These are phyloP conservation scores for Phyllotreta striolata DNA, from an alignment of 2,888 invertebrate genomes.

Conservation along the genomic window DNA sequence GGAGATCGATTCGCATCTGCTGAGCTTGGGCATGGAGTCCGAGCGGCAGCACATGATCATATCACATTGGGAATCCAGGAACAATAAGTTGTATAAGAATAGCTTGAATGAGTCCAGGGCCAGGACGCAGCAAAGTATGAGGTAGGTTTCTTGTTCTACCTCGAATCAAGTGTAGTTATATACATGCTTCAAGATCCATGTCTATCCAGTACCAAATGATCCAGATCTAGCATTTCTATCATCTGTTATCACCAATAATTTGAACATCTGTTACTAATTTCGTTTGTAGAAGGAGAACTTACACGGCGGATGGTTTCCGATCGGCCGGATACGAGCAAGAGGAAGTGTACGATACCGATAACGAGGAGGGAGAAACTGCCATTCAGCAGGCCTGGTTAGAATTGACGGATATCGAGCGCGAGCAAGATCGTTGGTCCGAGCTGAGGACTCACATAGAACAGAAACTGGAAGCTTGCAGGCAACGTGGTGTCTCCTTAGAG, in stretches of 20 bases:
- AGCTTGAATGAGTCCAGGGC: slow-evolving; percentile 66
- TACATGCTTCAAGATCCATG: no score
- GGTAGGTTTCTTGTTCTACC: slow-evolving; percentile 56
- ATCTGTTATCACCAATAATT: not conserved
- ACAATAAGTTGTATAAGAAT: slow-evolving; percentile 76
- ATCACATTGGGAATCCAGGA: slow-evolving; percentile 87
- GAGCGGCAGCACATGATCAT: slow-evolving; percentile 89
- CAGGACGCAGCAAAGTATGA: slow-evolving; percentile 69
- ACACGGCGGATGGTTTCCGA: slow-evolving; percentile 55
- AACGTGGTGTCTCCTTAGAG: slow-evolving; percentile 81
- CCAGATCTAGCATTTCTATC: not conserved
- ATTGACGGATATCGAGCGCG: slow-evolving; percentile 82
- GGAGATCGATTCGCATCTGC: slow-evolving; percentile 88
- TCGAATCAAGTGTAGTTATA: no score
- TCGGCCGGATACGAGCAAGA: slow-evolving; percentile 58
- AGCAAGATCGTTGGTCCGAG: slow-evolving; percentile 82
- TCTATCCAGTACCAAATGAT: no score
- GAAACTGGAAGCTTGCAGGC: slow-evolving; percentile 81
- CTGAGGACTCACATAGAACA: slow-evolving; percentile 80
- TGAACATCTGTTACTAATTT: not conserved
- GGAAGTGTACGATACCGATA: slow-evolving; percentile 52
- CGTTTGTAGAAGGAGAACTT: slow-evolving; percentile 46
- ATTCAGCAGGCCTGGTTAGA: slow-evolving; percentile 86
- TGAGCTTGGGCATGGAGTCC: slow-evolving; percentile 87
- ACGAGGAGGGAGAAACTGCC: slow-evolving; percentile 69